Conservation (phyloP, 2,888 invertebrate species). For the Palloptera scutellata region DNA sequence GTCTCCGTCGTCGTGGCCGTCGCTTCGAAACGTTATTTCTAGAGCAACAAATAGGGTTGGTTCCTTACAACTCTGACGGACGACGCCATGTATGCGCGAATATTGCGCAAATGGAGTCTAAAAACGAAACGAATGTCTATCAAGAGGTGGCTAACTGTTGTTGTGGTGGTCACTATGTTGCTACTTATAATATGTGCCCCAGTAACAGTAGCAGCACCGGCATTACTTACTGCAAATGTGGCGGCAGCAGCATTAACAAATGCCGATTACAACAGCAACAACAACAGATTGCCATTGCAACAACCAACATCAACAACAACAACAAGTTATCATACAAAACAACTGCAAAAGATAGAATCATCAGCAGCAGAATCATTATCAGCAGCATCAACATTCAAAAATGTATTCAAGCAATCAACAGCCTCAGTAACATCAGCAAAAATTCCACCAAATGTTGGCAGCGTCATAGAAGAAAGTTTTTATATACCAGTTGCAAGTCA, state of each 20-base stretch:
- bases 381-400: conserved; percentile 30
- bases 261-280: conserved; percentile 7
- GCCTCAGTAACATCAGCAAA: conserved; percentile 32
- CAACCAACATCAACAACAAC: background rate
- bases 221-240: conserved; percentile 22
- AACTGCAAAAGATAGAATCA: conserved; percentile 33
- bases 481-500: conserved; percentile 31
- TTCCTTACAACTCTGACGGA: conserved; percentile 27
- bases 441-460: conserved; percentile 28
- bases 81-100: conserved; percentile 66
- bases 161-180: conserved; percentile 62
- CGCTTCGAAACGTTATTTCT: conserved; percentile 12
- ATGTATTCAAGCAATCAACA: conserved; percentile 4
- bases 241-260: conserved; percentile 23
- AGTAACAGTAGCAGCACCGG: conserved; percentile 34
- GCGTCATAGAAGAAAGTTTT: conserved; percentile 30
- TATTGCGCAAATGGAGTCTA: conserved; percentile 66
- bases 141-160: conserved; percentile 55
- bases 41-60: conserved; percentile 10
- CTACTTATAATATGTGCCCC: conserved; percentile 58
- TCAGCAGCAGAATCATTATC: conserved; percentile 37
- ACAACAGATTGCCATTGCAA: background rate
- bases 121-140: conserved; percentile 63
- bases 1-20: background rate
- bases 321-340: conserved; percentile 28